Base-by-base conservation (phyloP, 2,113 vertebrate genomes). In the Paramisgurnus dabryanus region DNA sequence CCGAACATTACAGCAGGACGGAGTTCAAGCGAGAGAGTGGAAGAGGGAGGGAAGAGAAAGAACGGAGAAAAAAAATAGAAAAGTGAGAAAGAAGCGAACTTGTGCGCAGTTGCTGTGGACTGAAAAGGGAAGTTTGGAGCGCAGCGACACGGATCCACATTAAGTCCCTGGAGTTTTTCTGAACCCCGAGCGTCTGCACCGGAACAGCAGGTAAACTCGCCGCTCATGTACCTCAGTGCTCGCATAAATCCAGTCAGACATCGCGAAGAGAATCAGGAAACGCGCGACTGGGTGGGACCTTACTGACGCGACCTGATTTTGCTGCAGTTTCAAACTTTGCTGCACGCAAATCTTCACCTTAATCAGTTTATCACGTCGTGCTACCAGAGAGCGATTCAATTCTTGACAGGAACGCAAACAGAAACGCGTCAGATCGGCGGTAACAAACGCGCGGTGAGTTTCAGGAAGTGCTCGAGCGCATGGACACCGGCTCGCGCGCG, bases 391-490 rank as follows among this genome's bases (percentile, higher is more conserved):
- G 27, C 22, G 1, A 34, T 4, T 41, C 57, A 60, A 17, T 58
- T 40, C 8, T 3, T 8, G 39, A 43, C 55, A 55, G 17, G 55
- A 8, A 6, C 15, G 17, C 6, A n/a, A 9, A 6, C 55, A 7
- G 17, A n/a, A n/a, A 57, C 55, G 55, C 70, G 70, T 58, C 70
- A 13, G 39, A 58, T 58, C 53, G 39, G 70, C 70, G 6, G n/a
- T 34, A 12, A 9, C 49, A 45, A 82, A 82, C 85, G 77, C 82
- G 67, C 67, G 65, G 60, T 73, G 83, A 88, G 69, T 78, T 81
- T 75, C 91, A 90, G 92, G 91, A 92, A 93, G 91, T 91, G 90
- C 88, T 85, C 83, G 83, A 89, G 89, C 90, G 85, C 80, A 69
- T 76, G 64, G 79, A 69, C 60, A 63, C 58, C 60, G 67, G 67